phyloP scores from a whole-genome alignment of 2,113 vertebrate genomes.

The Butorides virescens region DNA sequence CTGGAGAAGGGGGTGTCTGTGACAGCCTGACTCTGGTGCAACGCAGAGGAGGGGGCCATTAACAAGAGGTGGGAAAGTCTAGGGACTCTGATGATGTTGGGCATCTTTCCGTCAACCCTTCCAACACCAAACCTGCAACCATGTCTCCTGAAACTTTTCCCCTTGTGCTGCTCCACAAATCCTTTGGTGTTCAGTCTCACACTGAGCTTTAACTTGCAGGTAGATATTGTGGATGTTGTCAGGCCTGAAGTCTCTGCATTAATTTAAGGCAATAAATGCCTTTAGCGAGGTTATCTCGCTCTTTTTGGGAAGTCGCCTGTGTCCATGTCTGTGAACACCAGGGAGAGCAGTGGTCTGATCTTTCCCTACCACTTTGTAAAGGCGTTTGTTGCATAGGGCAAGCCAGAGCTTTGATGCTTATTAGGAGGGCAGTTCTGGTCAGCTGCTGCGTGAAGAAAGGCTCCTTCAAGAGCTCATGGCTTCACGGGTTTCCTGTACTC shows the following conservation, averaged over 20 bases:
- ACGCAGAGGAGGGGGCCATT: accelerated
- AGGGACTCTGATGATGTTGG: accelerated
- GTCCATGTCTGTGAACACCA: too few species aligned
- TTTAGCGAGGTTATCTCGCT: background rate
- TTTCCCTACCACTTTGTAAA: background rate
- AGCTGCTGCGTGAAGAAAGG: background rate
- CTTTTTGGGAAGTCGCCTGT: background rate
- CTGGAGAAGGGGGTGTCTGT: too few species aligned
- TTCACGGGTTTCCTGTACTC: background rate
- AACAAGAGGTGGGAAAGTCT: too few species aligned
- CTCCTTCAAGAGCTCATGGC: background rate
- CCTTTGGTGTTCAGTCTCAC: accelerated
- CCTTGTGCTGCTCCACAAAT: accelerated
- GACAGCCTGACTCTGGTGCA: background rate
- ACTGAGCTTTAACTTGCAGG: background rate
- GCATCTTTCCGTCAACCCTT: background rate
- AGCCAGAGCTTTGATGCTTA: background rate
- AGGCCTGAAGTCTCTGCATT: background rate
- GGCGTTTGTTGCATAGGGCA: background rate
- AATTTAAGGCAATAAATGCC: background rate
- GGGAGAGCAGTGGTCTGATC: background rate
- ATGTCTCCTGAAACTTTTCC: accelerated
- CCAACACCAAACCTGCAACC: background rate
- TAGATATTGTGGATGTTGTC: background rate
- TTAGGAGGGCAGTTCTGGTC: background rate